Evolutionary conservation across 2,888 invertebrate genomes (phyloP).

Genomic region (Protophormia terraenovae): DNA sequence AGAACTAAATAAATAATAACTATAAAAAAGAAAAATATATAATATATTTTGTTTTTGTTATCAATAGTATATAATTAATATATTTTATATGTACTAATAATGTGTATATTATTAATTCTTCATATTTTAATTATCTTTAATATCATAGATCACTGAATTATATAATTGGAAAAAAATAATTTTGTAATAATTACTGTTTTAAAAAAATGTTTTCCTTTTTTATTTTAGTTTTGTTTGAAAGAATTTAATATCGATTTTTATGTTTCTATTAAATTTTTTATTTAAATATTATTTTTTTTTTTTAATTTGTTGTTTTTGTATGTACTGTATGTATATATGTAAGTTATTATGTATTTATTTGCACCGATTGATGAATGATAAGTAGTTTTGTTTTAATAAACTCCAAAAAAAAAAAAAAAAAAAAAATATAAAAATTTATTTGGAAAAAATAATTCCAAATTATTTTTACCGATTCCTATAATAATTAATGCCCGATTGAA

Average conservation of each 20-base stretch:
- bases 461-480: neutral
- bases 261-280: conserved; percentile 22
- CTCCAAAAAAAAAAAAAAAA: neutral
- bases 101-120: conserved; percentile 69
- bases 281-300: conserved; percentile 16
- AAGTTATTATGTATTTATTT: neutral
- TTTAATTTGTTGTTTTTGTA: conserved; percentile 34
- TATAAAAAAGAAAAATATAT: conserved; percentile 47
- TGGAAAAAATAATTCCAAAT: too few relatives aligned
- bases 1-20: conserved; percentile 69
- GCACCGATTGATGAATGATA: neutral
- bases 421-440: too few relatives aligned
- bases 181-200: too few relatives aligned
- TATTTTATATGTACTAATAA: conserved; percentile 46
- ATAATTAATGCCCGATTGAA: neutral
- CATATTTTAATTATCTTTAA: conserved; percentile 70
- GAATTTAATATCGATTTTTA: conserved; percentile 9
- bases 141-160: conserved; percentile 79
- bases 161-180: conserved; percentile 75
- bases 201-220: conserved; percentile 47
- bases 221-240: conserved; percentile 29
- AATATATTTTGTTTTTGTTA: conserved; percentile 62
- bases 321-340: too few relatives aligned
- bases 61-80: conserved; percentile 64
- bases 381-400: neutral